Conservation (phyloP, 2,113 vertebrate species). For the Zosterops hypoxanthus region DNA sequence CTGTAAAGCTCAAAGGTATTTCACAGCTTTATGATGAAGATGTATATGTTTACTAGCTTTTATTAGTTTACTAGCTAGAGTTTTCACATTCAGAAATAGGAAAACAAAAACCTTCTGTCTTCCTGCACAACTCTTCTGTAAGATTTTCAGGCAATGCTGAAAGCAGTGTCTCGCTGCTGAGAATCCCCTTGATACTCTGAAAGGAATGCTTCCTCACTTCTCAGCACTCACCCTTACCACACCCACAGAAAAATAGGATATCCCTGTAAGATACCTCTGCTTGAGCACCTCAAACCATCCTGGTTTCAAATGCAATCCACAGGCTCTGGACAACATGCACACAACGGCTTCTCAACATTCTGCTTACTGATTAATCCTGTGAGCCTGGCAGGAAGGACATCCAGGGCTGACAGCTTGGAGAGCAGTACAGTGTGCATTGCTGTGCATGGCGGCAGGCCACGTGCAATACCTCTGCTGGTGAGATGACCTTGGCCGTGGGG, state of each 20-base stretch:
- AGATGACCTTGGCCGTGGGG: fast-evolving
- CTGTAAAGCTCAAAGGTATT: not conserved
- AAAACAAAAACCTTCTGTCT: fast-evolving
- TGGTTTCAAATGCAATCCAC: not conserved
- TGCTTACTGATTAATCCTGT: fast-evolving
- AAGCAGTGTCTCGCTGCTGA: not conserved
- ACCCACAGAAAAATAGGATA: not conserved
- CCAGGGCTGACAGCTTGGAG: not conserved
- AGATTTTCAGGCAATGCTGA: not conserved
- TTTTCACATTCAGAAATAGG: not conserved
- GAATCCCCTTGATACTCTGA: not conserved
- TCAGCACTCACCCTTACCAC: not conserved
- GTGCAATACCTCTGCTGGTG: not conserved
- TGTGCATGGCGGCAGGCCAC: not conserved
- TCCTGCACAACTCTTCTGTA: not conserved
- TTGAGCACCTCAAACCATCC: not conserved
- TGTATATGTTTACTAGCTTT: not conserved
- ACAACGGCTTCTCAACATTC: not conserved
- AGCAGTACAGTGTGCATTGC: not conserved
- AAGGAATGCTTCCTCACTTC: not conserved
- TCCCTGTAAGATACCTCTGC: not conserved
- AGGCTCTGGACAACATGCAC: not conserved
- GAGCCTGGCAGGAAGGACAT: not conserved
- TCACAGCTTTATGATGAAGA: not conserved
- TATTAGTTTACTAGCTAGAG: not conserved